These are phyloP conservation scores for Mycetomoellerius zeteki DNA, from an alignment of 1,140 invertebrate species.

Conservation along the genomic window DNA sequence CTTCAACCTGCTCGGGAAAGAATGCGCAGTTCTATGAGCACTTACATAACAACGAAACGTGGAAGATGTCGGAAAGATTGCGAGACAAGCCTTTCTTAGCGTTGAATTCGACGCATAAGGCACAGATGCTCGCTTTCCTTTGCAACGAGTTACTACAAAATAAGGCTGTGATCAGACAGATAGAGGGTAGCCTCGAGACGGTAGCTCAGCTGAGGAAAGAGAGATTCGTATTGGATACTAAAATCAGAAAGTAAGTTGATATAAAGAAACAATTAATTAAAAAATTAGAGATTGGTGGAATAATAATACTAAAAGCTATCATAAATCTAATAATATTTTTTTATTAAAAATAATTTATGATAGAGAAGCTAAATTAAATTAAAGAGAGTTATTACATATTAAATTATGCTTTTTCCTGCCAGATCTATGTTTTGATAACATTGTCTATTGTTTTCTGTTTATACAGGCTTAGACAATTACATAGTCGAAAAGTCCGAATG, in stretches of 20 bases:
- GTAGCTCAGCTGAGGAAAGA: slow-evolving; percentile 93
- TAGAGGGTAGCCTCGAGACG: slow-evolving; percentile 92
- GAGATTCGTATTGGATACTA: slow-evolving; percentile 94
- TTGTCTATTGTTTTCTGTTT: slow-evolving; percentile 38
- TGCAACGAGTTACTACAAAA: slow-evolving; percentile 98
- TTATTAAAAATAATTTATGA: slow-evolving; percentile 5
- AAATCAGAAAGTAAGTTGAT: slow-evolving; percentile 93
- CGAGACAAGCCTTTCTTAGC: slow-evolving; percentile 94
- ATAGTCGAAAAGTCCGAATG: slow-evolving; percentile 91
- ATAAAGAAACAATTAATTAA: not conserved
- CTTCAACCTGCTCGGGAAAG: slow-evolving; percentile 89
- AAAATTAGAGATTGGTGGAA: not conserved
- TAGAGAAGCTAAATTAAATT: not conserved
- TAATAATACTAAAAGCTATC: slow-evolving; percentile 1
- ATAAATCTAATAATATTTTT: not conserved
- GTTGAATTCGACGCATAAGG: slow-evolving; percentile 94
- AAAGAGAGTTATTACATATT: not conserved
- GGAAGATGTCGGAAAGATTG: slow-evolving; percentile 92
- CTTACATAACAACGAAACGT: slow-evolving; percentile 92
- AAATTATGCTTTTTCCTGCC: not conserved
- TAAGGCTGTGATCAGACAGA: slow-evolving; percentile 94
- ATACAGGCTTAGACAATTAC: slow-evolving; percentile 90
- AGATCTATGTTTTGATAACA: slow-evolving; percentile 18
- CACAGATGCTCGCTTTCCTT: slow-evolving; percentile 95
- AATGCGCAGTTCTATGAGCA: slow-evolving; percentile 93